A percentile compares a stretch with the other conserved stretches of the same genome.
These are phyloP conservation scores for Saturnia japonica DNA, from an alignment of 2,888 invertebrate genomes.

Conservation along the genomic window DNA sequence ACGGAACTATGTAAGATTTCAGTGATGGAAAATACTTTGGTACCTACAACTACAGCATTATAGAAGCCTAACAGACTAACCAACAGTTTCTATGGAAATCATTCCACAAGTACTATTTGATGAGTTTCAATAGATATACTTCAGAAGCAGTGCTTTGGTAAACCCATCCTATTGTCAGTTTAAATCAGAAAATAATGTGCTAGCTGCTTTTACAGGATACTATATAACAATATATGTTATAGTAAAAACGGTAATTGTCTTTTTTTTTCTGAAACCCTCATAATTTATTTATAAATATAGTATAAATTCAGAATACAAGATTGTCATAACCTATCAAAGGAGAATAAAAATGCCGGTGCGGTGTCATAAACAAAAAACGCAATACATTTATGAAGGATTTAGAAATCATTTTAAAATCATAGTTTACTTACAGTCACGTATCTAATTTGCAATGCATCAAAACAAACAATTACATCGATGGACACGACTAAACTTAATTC, in stretches of 20 bases:
- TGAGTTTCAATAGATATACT: background rate
- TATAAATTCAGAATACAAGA: background rate
- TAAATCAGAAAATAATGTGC: no score
- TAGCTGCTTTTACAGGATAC: background rate
- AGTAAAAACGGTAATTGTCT: no score
- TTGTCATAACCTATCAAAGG: background rate
- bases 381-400: background rate
- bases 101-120: background rate
- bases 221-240: background rate
- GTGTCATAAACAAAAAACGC: background rate
- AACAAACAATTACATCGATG: background rate
- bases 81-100: background rate
- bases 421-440: background rate
- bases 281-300: background rate
- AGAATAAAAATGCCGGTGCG: background rate
- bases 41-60: background rate
- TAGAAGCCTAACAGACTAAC: background rate
- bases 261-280: background rate
- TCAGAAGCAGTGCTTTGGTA: no score
- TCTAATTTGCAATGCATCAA: background rate
- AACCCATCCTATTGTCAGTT: no score
- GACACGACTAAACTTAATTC: background rate
- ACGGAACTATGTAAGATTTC: background rate
- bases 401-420: background rate
- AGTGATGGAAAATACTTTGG: background rate